Evolutionary conservation across 1,140 invertebrate genomes (phyloP).

Genomic region (Ectropis grisescens): DNA sequence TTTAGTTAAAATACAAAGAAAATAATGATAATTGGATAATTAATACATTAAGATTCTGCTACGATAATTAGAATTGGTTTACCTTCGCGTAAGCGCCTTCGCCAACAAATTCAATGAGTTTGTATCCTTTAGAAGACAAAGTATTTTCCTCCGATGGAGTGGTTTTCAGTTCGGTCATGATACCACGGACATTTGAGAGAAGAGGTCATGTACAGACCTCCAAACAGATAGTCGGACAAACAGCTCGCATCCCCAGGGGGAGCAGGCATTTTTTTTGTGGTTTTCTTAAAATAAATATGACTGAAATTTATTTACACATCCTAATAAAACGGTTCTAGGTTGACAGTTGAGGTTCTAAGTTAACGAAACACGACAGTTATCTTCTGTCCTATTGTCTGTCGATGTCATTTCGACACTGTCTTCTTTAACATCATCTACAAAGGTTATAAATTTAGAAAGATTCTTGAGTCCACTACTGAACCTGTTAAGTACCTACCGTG

Average conservation of each 20-base stretch:
- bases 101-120: constrained; percentile 72
- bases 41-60: no score
- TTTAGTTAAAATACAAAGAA: no score
- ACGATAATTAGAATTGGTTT: constrained; percentile 7
- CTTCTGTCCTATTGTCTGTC: no score
- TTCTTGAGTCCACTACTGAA: no score
- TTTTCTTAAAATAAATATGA: constrained; percentile 22
- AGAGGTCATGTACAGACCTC: constrained; percentile 15
- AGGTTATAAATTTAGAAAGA: no score
- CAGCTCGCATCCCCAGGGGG: constrained; percentile 16
- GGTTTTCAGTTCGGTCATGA: constrained; percentile 62
- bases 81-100: constrained; percentile 79
- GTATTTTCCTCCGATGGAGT: constrained; percentile 72
- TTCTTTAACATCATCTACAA: no score
- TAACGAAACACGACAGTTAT: no score
- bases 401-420: no score
- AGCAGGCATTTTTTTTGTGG: constrained; percentile 45
- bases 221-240: constrained; percentile 14
- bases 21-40: no score
- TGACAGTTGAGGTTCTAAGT: no score
- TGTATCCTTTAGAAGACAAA: constrained; percentile 72
- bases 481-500: no score
- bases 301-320: constrained; percentile 27
- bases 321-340: no score
- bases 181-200: constrained; percentile 25